Percentiles rank a stretch among this genome's conserved stretches.
phyloP scores from a whole-genome alignment of 2,888 invertebrate species.

The Steinernema hermaphroditum region DNA sequence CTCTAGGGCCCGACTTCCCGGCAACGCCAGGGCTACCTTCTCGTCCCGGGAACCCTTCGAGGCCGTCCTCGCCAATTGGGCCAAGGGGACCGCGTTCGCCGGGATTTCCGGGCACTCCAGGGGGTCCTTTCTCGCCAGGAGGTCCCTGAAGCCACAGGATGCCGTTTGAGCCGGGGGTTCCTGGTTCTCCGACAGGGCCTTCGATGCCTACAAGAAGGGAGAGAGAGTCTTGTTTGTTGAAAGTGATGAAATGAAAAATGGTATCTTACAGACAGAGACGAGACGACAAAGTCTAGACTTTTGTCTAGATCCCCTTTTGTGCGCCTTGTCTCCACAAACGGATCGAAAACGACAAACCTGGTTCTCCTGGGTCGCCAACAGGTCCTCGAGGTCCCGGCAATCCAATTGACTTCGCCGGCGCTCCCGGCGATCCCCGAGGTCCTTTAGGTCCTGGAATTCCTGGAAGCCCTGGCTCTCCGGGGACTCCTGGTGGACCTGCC shows the following conservation, averaged over 20 bases:
- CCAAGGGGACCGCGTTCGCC: neutral
- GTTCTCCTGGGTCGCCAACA: neutral
- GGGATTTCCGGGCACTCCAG: neutral
- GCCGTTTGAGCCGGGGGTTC: neutral
- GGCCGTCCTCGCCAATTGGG: neutral
- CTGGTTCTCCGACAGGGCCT: neutral
- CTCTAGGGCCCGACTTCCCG: neutral
- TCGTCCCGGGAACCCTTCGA: neutral
- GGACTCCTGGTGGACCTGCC: neutral
- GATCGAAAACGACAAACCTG: neutral
- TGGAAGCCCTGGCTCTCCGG: neutral
- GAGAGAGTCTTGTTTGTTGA: no score
- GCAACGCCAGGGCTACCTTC: neutral
- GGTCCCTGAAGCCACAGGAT: conserved; percentile 7
- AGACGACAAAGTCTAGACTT: no score
- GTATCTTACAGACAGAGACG: no score
- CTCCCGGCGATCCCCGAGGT: neutral
- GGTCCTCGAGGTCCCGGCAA: neutral
- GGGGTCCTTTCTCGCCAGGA: neutral
- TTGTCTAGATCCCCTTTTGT: no score
- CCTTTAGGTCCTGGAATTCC: conserved; percentile 14
- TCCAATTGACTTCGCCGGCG: neutral
- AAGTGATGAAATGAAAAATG: no score
- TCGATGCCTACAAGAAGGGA: neutral
- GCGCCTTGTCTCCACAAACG: no score